These are phyloP conservation scores for Chloroclysta siterata DNA, from an alignment of 2,888 invertebrate species.

Conservation along the genomic window DNA sequence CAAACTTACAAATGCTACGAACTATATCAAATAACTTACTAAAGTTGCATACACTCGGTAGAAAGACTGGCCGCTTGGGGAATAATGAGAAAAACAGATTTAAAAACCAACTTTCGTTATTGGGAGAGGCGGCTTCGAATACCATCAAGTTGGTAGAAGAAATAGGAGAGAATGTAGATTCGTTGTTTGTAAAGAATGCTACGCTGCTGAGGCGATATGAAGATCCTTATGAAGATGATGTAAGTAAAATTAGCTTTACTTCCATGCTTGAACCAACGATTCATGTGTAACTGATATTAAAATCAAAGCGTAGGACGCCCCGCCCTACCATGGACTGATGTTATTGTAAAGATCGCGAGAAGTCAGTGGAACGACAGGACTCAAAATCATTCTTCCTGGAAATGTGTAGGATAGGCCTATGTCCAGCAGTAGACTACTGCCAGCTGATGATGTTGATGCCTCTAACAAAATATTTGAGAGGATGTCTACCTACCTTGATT, in stretches of 20 bases:
- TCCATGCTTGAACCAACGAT: no score
- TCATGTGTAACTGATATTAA: no score
- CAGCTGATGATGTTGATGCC: no score
- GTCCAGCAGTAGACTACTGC: no score
- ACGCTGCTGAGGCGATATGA: slow-evolving; percentile 60
- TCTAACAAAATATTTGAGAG: no score
- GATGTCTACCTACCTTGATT: no score
- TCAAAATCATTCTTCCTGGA: no score
- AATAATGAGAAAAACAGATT: slow-evolving; percentile 83
- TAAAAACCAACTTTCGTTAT: slow-evolving; percentile 80
- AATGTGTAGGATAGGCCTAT: no score
- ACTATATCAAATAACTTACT: slow-evolving; percentile 84
- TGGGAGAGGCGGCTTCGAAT: slow-evolving; percentile 85
- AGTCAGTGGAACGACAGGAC: no score
- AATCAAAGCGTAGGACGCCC: no score
- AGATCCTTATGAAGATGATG: slow-evolving; percentile 60
- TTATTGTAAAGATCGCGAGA: no score
- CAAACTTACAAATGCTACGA: slow-evolving; percentile 85
- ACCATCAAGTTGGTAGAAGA: slow-evolving; percentile 83
- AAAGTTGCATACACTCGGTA: slow-evolving; percentile 86
- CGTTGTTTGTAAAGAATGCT: slow-evolving; percentile 62
- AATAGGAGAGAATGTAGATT: slow-evolving; percentile 80
- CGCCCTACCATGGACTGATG: no score
- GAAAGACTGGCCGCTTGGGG: slow-evolving; percentile 83
- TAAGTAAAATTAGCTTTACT: slow-evolving; percentile 46